phyloP scores from a whole-genome alignment of 2,888 invertebrate genomes.

The Oasisia sp. region DNA sequence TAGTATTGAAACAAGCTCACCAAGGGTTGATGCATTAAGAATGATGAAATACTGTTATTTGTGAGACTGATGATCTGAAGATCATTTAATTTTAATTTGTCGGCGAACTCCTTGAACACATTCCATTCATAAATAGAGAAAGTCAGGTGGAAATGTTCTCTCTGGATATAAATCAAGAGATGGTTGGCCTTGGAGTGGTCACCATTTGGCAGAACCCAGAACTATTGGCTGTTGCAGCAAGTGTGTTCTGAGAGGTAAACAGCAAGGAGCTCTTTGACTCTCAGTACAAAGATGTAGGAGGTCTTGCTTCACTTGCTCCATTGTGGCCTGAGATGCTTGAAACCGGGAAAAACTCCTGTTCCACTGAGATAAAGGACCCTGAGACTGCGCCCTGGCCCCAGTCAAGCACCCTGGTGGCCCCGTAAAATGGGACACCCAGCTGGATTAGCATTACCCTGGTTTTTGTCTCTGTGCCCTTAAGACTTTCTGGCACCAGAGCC shows the following conservation, averaged over 20 bases:
- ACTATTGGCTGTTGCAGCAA: too few species aligned
- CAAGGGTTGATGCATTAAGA: too few species aligned
- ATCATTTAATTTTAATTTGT: too few species aligned
- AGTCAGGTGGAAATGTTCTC: too few species aligned
- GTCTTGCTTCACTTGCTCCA: background rate
- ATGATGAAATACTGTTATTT: too few species aligned
- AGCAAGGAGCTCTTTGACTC: background rate
- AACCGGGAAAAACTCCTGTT: background rate
- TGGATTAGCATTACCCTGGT: background rate
- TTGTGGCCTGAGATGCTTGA: background rate
- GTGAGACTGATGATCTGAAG: too few species aligned
- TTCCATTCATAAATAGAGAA: too few species aligned
- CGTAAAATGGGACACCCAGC: background rate
- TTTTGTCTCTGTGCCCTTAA: background rate
- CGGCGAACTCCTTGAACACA: too few species aligned
- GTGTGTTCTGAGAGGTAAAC: background rate
- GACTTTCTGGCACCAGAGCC: background rate
- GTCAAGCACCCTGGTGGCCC: background rate
- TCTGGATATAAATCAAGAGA: too few species aligned
- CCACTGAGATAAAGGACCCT: background rate
- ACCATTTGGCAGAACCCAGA: too few species aligned
- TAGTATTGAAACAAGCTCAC: too few species aligned
- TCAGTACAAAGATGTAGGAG: background rate
- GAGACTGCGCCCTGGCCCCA: background rate
- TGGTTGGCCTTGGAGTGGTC: too few species aligned